A percentile compares a stretch with the other conserved stretches of the same genome.
phyloP scores from a whole-genome alignment of 2,797 vertebrate species.

The Chelmon rostratus region DNA sequence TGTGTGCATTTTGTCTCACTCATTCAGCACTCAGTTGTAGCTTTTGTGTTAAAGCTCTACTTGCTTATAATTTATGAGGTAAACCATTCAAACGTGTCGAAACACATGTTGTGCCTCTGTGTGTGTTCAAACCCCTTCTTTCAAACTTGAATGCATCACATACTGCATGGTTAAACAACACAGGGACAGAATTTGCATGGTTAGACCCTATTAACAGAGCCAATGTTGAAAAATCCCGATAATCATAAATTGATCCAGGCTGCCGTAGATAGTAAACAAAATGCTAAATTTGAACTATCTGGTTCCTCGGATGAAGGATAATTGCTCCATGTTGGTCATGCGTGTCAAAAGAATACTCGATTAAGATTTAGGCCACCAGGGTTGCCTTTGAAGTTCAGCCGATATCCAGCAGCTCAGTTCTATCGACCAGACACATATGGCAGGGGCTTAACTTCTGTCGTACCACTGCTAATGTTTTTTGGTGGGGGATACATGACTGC shows the following conservation, averaged over 20 bases:
- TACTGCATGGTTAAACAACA: background rate
- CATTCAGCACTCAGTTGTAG: no score
- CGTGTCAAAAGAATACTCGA: conserved; percentile 30
- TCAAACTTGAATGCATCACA: conserved; percentile 9
- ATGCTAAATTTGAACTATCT: background rate
- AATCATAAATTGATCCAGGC: background rate
- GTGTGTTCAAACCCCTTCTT: background rate
- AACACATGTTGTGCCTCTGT: background rate
- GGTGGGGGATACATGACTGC: conserved; percentile 28
- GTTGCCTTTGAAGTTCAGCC: conserved; percentile 63
- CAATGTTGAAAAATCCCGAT: background rate
- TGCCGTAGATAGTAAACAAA: no score
- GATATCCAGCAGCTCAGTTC: conserved; percentile 46
- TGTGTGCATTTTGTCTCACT: conserved; percentile 4
- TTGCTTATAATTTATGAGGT: background rate
- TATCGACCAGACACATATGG: conserved; percentile 60
- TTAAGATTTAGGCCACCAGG: conserved; percentile 58
- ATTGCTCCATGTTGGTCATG: conserved; percentile 36
- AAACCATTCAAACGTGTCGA: background rate
- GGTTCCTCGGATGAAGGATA: conserved; percentile 26
- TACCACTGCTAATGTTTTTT: conserved; percentile 33
- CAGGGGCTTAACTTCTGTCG: conserved; percentile 60
- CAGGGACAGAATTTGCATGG: background rate
- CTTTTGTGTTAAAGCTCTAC: no score
- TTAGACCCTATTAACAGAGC: background rate